Conservation (phyloP, 2,797 vertebrate genomes). For the Scolopax rusticola region DNA sequence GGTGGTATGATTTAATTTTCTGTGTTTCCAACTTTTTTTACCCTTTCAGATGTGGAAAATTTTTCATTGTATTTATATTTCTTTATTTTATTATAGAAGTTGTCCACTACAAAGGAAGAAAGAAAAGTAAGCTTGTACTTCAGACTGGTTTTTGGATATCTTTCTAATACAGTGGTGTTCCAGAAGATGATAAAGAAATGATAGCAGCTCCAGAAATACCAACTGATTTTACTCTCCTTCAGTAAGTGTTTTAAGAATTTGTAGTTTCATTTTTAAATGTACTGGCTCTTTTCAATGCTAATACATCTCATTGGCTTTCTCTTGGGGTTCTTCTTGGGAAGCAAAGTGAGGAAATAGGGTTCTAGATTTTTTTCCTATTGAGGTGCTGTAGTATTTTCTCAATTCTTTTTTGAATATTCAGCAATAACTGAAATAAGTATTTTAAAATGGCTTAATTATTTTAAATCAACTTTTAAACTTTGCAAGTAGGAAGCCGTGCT, state of each 20-base stretch:
- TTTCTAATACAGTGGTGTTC: slow-evolving; percentile 90
- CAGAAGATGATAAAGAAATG: slow-evolving; percentile 99
- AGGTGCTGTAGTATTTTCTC: neutral
- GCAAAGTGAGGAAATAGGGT: neutral
- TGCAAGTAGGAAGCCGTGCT: neutral
- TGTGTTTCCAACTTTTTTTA: neutral
- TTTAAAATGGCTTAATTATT: neutral
- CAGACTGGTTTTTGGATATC: slow-evolving; percentile 85
- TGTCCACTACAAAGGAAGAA: slow-evolving; percentile 64
- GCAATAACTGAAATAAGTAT: neutral
- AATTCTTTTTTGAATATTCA: neutral
- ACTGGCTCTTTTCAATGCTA: neutral
- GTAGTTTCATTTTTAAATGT: neutral
- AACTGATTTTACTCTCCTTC: slow-evolving; percentile 94
- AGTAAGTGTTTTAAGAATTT: slow-evolving; percentile 85
- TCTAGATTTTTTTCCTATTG: neutral
- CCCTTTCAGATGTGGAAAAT: neutral
- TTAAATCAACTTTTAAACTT: neutral
- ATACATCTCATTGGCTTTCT: neutral
- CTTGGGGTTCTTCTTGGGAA: neutral
- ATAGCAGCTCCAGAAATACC: slow-evolving; percentile 99
- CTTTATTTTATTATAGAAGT: slow-evolving; percentile 51
- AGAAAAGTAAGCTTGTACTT: slow-evolving; percentile 68
- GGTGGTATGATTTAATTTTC: neutral
- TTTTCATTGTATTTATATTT: neutral